Base-by-base conservation (phyloP, 35 echinoderm and acorn worm species). In the Nesometra sesokonis region DNA sequence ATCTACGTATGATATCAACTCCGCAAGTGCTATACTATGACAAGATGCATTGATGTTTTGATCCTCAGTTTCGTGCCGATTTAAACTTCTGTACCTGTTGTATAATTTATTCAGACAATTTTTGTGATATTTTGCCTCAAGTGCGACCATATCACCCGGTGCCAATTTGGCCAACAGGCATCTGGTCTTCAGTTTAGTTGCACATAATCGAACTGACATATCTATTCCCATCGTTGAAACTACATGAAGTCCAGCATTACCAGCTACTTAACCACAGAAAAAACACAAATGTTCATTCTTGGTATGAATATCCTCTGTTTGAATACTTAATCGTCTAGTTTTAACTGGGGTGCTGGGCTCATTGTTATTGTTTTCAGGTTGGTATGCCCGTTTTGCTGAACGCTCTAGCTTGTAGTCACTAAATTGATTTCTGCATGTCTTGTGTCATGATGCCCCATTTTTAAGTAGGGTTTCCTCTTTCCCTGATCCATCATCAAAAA, bases 101-200 rank as follows among this genome's bases (percentile, higher is more conserved):
- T 88, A 88, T 32, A 88, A 33, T 19, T 35, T 43, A 29, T 21
- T 30, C 0, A 88, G 79, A 36, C 87, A 88, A 13, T 32, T 83
- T 38, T 33, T n/a, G 31, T 88, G 87, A 82, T 88, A 88, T 37
- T 83, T 88, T 43, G 87, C 78, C 33, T 88, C 79, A 88, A 88
- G 30, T n/a, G 87, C 78, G 31, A 87, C 80, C 27, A 87, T 17
- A 77, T 87, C 86, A n/a, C 86, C 77, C 5, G 30, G 9, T 4
- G 29, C 30, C 31, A 82, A 57, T 32, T n/a, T n/a, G n/a, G n/a
- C n/a, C 47, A 23, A 89, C 21, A 7, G 67, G 87, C 33, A 30
- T 33, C 19, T 35, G 33, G 67, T 89, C 87, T 76, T 84, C 13
- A 57, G 46, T 27, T 83, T 30, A 33, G 38, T 31, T 47, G 87